A percentile compares a stretch with the other conserved stretches of the same genome.
Evolutionary conservation across 1,140 invertebrate genomes (phyloP).

Genomic region (Drosophila ohnishii): DNA sequence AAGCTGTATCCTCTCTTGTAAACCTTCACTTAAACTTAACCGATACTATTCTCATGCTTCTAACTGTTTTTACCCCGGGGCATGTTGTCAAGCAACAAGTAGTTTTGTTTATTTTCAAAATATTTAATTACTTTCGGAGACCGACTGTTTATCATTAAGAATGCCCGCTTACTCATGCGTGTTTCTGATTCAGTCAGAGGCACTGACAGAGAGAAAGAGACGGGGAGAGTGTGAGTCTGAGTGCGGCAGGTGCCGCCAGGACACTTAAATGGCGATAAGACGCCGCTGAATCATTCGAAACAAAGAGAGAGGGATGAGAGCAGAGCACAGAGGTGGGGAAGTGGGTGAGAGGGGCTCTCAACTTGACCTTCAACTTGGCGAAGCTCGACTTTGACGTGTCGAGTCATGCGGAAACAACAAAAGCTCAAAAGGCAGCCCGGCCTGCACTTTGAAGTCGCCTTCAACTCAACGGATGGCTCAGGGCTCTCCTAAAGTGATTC

Average conservation of each 20-base stretch:
- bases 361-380: conserved; percentile 77
- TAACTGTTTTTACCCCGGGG: background rate
- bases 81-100: conserved; percentile 58
- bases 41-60: conserved; percentile 9
- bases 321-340: background rate
- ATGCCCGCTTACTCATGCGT: conserved; percentile 51
- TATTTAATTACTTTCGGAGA: conserved; percentile 75
- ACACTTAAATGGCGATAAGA: conserved; percentile 50
- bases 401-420: conserved; percentile 77
- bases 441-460: conserved; percentile 71
- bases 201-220: conserved; percentile 9
- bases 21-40: background rate
- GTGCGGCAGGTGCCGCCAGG: conserved; percentile 60
- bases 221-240: conserved; percentile 16
- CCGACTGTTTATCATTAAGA: conserved; percentile 46
- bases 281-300: conserved; percentile 39
- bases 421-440: conserved; percentile 45
- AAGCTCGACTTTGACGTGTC: conserved; percentile 53
- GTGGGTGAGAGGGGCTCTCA: conserved; percentile 15
- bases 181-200: conserved; percentile 29
- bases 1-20: background rate
- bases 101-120: conserved; percentile 69
- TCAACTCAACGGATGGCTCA: conserved; percentile 48
- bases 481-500: conserved; percentile 49
- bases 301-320: conserved; percentile 14